Percentiles rank a stretch among this genome's conserved stretches.
These are phyloP conservation scores for Diarsia mendica DNA, from an alignment of 2,888 invertebrate genomes.

Conservation along the genomic window DNA sequence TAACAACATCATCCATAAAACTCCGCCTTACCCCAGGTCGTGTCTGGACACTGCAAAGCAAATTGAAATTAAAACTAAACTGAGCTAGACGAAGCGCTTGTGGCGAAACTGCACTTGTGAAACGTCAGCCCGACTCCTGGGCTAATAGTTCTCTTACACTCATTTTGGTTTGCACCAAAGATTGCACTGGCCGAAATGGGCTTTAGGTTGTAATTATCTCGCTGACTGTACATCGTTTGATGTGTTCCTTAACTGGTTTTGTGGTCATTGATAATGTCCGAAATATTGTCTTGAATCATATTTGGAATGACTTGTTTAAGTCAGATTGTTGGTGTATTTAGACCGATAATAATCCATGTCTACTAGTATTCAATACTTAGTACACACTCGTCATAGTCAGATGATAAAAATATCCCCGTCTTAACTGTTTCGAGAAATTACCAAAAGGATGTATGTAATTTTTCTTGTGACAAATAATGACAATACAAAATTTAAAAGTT, in stretches of 20 bases:
- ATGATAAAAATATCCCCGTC: not conserved
- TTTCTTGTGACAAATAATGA: too few relatives aligned
- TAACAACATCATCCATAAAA: conserved; percentile 6
- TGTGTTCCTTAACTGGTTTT: conserved; percentile 34
- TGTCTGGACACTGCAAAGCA: conserved; percentile 84
- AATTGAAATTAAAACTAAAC: conserved; percentile 87
- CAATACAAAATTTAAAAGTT: too few relatives aligned
- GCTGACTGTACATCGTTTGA: conserved; percentile 24
- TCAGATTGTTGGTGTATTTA: not conserved
- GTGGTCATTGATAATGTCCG: conserved; percentile 36
- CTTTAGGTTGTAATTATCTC: conserved; percentile 43
- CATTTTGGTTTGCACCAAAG: conserved; percentile 52
- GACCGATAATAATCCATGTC: not conserved
- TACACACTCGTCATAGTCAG: not conserved
- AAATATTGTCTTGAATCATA: conserved; percentile 26
- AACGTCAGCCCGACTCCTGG: conserved; percentile 63
- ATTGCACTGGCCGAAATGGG: conserved; percentile 58
- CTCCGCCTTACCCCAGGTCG: conserved; percentile 71
- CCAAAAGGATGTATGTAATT: too few relatives aligned
- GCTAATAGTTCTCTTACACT: conserved; percentile 57
- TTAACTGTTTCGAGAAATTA: too few relatives aligned
- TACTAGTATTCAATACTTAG: not conserved
- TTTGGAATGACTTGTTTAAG: not conserved
- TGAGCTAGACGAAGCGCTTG: conserved; percentile 78
- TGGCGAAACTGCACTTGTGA: conserved; percentile 80